Conservation (phyloP, 2,888 invertebrate genomes). For the Cataglyphis rosenhaueri region DNA sequence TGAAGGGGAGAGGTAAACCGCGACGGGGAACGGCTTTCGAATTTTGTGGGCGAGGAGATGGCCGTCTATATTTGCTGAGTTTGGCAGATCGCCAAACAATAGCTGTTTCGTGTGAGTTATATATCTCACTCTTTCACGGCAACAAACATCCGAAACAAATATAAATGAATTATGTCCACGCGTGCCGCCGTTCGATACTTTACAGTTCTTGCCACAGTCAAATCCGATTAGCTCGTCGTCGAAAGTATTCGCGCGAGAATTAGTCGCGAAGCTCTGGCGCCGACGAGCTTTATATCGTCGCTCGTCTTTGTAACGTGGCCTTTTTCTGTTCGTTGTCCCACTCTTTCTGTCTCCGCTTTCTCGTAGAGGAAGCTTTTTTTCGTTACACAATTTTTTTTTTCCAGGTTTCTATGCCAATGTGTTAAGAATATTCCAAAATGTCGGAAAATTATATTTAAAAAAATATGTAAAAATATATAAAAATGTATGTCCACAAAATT, state of each 20-base stretch:
- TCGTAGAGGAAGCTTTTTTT: too few species aligned
- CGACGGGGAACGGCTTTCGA: conserved; percentile 59
- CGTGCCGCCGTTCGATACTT: conserved; percentile 81
- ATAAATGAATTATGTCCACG: conserved; percentile 84
- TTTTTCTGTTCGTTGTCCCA: not conserved
- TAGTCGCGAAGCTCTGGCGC: conserved; percentile 56
- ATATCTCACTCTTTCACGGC: conserved; percentile 82
- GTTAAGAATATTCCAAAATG: too few species aligned
- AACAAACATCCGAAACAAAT: conserved; percentile 82
- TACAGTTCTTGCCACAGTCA: conserved; percentile 73
- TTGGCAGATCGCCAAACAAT: conserved; percentile 83
- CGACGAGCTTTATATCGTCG: not conserved
- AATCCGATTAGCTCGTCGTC: conserved; percentile 77
- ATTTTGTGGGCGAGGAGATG: conserved; percentile 60
- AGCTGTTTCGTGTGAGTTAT: conserved; percentile 81
- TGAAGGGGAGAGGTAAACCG: not conserved
- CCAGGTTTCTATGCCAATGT: too few species aligned
- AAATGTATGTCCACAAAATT: too few species aligned
- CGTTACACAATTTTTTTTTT: too few species aligned
- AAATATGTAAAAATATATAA: too few species aligned
- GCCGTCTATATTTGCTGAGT: conserved; percentile 79
- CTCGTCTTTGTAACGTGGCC: conserved; percentile 14
- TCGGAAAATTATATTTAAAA: too few species aligned
- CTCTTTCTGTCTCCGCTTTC: not conserved
- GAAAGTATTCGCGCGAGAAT: conserved; percentile 67